Evolutionary conservation across 2,113 vertebrate species (phyloP).

Genomic region (Arvicanthis niloticus): DNA sequence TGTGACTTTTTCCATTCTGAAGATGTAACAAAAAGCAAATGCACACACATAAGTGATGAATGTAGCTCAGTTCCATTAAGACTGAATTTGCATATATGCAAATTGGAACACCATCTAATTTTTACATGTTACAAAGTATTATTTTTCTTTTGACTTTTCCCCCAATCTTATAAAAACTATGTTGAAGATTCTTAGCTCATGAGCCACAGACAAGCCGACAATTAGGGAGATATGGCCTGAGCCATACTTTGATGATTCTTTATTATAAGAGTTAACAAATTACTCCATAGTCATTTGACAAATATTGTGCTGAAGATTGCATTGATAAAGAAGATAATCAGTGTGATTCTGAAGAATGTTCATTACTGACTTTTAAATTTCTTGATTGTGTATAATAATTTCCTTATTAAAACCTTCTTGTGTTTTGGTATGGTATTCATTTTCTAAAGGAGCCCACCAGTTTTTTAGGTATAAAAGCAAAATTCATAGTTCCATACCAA

Average conservation of each 20-base stretch:
- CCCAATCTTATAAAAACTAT: neutral
- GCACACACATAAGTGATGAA: fast-evolving
- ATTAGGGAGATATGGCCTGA: neutral
- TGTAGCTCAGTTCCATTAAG: neutral
- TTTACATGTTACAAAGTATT: neutral
- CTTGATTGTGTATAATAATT: neutral
- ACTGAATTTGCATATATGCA: neutral
- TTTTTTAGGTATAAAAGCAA: neutral
- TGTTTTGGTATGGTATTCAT: neutral
- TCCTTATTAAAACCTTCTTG: neutral
- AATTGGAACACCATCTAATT: neutral
- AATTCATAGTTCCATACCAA: neutral
- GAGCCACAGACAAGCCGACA: neutral
- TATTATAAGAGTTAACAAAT: neutral
- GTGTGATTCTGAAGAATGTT: neutral
- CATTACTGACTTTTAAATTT: neutral
- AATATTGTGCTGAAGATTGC: neutral
- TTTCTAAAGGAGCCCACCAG: neutral
- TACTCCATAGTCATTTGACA: neutral
- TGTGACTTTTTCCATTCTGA: neutral
- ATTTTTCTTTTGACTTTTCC: neutral
- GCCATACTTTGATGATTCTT: neutral
- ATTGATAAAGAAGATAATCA: neutral
- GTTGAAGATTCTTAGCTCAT: neutral
- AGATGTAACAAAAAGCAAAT: neutral